These are phyloP conservation scores for Harlomillsia oculata DNA, from an alignment of 1,140 invertebrate species.

Conservation along the genomic window DNA sequence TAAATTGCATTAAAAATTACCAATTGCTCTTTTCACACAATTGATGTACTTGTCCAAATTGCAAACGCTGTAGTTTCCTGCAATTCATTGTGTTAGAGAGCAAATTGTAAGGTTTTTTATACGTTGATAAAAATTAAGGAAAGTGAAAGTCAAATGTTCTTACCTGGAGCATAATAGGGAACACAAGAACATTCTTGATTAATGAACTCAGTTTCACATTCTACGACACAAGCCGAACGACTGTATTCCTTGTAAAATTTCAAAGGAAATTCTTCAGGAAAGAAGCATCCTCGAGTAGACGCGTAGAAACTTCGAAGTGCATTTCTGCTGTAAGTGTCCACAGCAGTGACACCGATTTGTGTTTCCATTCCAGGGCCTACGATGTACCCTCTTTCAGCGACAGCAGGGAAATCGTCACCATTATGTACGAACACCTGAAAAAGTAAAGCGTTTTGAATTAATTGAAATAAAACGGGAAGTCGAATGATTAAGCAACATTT, in stretches of 20 bases:
- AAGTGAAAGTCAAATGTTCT: background rate
- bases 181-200: conserved; percentile 31
- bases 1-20: too few relatives aligned
- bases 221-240: conserved; percentile 32
- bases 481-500: background rate
- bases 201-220: conserved; percentile 35
- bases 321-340: conserved; percentile 28
- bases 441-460: background rate
- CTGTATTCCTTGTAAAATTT: conserved; percentile 35
- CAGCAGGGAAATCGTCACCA: conserved; percentile 34
- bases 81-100: background rate
- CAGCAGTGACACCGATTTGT: conserved; percentile 14
- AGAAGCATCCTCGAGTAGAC: conserved; percentile 25
- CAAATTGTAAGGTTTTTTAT: background rate
- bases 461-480: background rate
- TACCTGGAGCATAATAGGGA: conserved; percentile 35
- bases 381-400: conserved; percentile 32
- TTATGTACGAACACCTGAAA: conserved; percentile 31
- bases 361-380: conserved; percentile 30
- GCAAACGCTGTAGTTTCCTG: conserved; percentile 31
- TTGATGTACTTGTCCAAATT: conserved; percentile 7
- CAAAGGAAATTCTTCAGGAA: conserved; percentile 29
- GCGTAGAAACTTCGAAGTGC: conserved; percentile 18
- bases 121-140: background rate
- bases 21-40: conserved; percentile 29